A percentile compares a stretch with the other conserved stretches of the same genome.
These are phyloP conservation scores for Apomyelois bistriatella DNA, from an alignment of 2,888 invertebrate species.

Conservation along the genomic window DNA sequence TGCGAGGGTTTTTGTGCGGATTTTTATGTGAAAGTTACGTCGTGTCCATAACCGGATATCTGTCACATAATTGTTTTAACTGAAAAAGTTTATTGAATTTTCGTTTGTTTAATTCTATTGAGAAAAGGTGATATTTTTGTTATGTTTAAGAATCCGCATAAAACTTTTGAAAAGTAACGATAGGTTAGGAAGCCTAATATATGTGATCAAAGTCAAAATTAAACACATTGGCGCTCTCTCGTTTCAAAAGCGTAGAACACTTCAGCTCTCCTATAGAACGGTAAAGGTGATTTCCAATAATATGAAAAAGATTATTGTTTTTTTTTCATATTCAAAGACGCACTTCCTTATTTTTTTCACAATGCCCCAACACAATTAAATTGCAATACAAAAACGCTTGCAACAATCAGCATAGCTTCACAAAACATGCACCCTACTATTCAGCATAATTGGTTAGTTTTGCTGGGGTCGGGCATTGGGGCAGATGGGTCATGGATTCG, in stretches of 20 bases:
- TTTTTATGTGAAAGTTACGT: constrained; percentile 19
- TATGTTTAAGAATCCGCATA: no score
- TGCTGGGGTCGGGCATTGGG: constrained; percentile 13
- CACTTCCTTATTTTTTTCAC: background rate
- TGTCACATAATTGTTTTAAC: background rate
- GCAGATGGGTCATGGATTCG: constrained; percentile 42
- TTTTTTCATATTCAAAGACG: background rate
- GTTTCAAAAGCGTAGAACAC: no score
- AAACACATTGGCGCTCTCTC: no score
- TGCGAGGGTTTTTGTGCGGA: constrained; percentile 15
- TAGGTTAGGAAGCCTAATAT: no score
- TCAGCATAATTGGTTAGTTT: constrained; percentile 8
- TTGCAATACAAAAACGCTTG: constrained; percentile 10
- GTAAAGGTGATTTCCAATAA: background rate
- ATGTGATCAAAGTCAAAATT: no score
- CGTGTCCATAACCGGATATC: constrained; percentile 4
- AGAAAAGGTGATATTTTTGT: no score
- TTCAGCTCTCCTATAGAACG: no score
- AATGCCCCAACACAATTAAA: constrained; percentile 8
- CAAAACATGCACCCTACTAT: constrained; percentile 11
- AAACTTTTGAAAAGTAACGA: no score
- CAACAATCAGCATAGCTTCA: constrained; percentile 7
- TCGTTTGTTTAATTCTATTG: background rate
- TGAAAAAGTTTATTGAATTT: background rate
- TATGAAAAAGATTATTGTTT: background rate